Evolutionary conservation across 1,140 invertebrate genomes (phyloP).

Genomic region (Brachionus rubens): DNA sequence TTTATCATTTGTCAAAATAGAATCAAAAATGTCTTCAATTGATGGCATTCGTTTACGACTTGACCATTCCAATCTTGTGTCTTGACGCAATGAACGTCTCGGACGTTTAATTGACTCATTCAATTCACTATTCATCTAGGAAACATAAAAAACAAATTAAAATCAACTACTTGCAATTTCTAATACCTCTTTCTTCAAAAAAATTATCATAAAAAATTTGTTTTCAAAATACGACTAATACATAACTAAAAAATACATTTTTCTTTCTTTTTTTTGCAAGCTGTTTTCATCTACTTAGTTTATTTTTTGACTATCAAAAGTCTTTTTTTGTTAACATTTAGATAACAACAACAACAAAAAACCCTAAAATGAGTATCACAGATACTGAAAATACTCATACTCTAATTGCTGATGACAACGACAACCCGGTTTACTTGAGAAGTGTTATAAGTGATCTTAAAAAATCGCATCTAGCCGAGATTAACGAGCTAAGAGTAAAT

Average conservation of each 20-base stretch:
- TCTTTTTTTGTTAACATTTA: too few relatives aligned
- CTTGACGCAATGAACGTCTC: too few relatives aligned
- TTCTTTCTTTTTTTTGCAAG: background rate
- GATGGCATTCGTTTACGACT: too few relatives aligned
- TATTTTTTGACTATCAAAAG: too few relatives aligned
- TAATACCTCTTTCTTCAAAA: too few relatives aligned
- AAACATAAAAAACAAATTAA: too few relatives aligned
- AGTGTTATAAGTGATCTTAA: background rate
- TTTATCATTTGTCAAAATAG: too few relatives aligned
- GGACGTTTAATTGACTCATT: too few relatives aligned
- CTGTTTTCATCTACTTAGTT: too few relatives aligned
- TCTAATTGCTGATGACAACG: background rate
- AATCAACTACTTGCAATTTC: constrained; percentile 38
- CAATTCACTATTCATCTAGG: background rate
- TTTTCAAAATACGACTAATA: background rate
- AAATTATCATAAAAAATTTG: constrained; percentile 41
- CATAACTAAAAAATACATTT: background rate
- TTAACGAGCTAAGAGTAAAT: constrained; percentile 21
- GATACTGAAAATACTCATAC: background rate
- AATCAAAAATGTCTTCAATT: too few relatives aligned
- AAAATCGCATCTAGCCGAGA: background rate
- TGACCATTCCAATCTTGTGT: too few relatives aligned
- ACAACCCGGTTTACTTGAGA: constrained; percentile 8
- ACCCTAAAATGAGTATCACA: background rate
- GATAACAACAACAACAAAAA: too few relatives aligned